Conservation (phyloP, 2,113 vertebrate species). For the Colossoma macropomum region DNA sequence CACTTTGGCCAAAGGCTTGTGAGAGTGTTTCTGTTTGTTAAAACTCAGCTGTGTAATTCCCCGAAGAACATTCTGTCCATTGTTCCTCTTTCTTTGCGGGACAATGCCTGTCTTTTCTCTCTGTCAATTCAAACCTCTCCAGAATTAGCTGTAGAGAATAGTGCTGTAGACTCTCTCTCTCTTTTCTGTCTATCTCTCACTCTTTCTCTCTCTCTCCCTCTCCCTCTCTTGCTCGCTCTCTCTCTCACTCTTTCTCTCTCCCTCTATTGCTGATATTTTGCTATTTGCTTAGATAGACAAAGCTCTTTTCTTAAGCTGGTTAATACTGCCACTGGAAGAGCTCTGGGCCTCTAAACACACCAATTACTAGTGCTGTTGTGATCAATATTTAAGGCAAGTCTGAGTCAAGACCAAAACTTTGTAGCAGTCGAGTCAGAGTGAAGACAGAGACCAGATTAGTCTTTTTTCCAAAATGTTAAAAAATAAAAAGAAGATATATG, state of each 20-base stretch:
- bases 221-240: constrained; percentile 24
- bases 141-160: neutral
- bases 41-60: neutral
- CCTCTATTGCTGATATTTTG: constrained; percentile 9
- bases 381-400: too few species aligned
- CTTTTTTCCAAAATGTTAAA: too few species aligned
- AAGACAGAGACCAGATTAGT: too few species aligned
- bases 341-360: neutral
- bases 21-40: neutral
- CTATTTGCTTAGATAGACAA: neutral
- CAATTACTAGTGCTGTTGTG: too few species aligned
- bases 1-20: neutral
- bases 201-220: constrained; percentile 13
- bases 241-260: constrained; percentile 20
- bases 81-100: neutral
- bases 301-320: neutral
- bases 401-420: too few species aligned
- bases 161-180: constrained; percentile 5
- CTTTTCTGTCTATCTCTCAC: constrained; percentile 14
- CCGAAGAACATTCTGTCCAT: constrained; percentile 6
- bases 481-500: too few species aligned
- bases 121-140: neutral
- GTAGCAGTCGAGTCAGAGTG: too few species aligned
- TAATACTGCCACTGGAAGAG: neutral
- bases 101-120: neutral